Evolutionary conservation across 2,797 vertebrate species (phyloP).

Genomic region (Sylvia borin): DNA sequence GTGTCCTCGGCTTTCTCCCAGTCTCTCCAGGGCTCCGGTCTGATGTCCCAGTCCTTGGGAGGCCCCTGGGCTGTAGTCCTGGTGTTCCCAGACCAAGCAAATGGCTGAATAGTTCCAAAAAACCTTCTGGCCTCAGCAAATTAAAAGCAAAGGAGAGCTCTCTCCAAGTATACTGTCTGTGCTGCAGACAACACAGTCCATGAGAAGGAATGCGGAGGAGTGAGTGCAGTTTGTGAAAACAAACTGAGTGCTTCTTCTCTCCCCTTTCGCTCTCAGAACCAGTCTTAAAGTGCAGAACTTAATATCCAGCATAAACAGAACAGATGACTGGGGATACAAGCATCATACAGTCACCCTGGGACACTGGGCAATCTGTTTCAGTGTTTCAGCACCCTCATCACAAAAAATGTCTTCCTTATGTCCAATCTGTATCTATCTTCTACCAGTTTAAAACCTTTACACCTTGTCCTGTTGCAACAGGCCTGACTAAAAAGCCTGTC

Average conservation of each 20-base stretch:
- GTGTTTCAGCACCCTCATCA: background rate
- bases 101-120: background rate
- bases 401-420: background rate
- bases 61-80: background rate
- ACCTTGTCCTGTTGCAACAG: background rate
- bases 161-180: background rate
- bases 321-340: background rate
- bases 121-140: background rate
- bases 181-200: background rate
- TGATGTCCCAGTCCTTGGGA: accelerated
- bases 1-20: background rate
- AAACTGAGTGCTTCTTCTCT: accelerated
- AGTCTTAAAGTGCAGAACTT: background rate
- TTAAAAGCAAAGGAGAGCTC: background rate
- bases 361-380: background rate
- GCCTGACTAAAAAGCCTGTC: background rate
- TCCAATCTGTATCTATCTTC: background rate
- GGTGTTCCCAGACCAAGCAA: background rate
- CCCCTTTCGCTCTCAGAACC: accelerated
- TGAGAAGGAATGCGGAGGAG: background rate
- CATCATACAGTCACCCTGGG: too few relatives aligned
- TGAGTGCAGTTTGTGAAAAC: background rate
- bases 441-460: background rate
- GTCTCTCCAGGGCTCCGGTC: background rate
- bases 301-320: background rate